A percentile compares a stretch with the other conserved stretches of the same genome.
Conservation (phyloP, 2,113 vertebrate genomes). For the Pachyramphus minor region DNA sequence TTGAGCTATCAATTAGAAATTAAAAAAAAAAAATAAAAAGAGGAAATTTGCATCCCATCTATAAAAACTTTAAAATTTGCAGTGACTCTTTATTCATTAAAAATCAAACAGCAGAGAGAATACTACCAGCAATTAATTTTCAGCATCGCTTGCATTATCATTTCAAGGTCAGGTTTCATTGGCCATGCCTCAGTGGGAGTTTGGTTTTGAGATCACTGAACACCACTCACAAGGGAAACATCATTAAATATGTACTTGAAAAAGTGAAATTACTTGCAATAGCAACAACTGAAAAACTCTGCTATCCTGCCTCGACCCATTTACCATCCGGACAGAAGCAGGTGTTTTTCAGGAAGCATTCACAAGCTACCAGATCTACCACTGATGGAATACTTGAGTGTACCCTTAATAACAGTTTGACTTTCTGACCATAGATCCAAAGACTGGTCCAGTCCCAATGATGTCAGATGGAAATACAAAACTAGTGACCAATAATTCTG, state of each 20-base stretch:
- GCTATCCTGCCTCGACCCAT: not conserved
- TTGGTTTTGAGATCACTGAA: constrained; percentile 9
- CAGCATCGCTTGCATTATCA: not conserved
- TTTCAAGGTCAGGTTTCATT: constrained; percentile 52
- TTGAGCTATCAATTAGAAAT: not conserved
- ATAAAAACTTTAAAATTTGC: not conserved
- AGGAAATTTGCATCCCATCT: not conserved
- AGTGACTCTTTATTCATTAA: not conserved
- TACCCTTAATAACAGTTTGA: not conserved
- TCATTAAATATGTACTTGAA: not conserved
- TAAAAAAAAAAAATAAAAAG: not conserved
- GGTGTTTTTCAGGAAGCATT: not conserved
- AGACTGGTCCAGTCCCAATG: accelerated
- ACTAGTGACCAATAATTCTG: not conserved
- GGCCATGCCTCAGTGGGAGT: constrained; percentile 20
- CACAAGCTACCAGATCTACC: not conserved
- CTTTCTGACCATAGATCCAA: not conserved
- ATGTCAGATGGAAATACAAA: not conserved
- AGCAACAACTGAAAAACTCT: not conserved
- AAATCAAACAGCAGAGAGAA: constrained; percentile 24
- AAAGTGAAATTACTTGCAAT: not conserved
- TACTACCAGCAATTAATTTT: constrained; percentile 32
- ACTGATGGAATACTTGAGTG: not conserved
- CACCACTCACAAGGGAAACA: not conserved
- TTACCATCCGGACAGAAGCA: not conserved